Evolutionary conservation across 2,113 vertebrate genomes (phyloP), one percentile per base, ranked within the genome.

Genomic region (Callionymus lyra): DNA sequence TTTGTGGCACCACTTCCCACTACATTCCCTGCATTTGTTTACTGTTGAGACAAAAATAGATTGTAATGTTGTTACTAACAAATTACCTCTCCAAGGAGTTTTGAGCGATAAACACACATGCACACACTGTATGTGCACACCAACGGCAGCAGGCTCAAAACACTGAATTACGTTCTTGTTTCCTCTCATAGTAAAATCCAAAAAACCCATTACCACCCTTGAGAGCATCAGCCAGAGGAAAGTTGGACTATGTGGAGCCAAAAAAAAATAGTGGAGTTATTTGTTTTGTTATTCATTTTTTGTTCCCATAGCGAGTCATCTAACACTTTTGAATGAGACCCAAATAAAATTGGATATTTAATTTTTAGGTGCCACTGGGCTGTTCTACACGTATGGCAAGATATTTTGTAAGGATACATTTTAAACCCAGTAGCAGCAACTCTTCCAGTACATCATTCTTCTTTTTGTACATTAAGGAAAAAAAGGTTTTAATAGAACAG

Each of bases 261-360:
- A 47, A 40, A 54, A 33, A 2, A 31, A n/a, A 6, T 2, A 19
- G 32, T 42, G 51, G 54, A 68, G 68, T n/a, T n/a, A n/a, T n/a
- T n/a, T n/a, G n/a, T n/a, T n/a, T n/a, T 57, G 58, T 19, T 33
- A 48, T 31, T 50, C 49, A 59, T 66, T 56, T 68, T 59, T 54
- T 5, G 21, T 8, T 27, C 21, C 21, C 21, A 8, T 8, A 27
- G 21, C 4, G 8, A 27, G 21, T 5, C 21, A 27, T 27, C 21
- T 8, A 27, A 27, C 4, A 8, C 21, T 27, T 4, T 18, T 32
- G 31, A 50, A 31, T 2, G 14, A 6, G 31, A 48, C 54, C 15
- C 33, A 27, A 4, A 27, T 27, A 27, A 8, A 8, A 27, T 27
- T 8, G 8, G 21, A 27, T 5, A 27, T n/a, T n/a, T n/a, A n/a